Percentiles rank a stretch among this genome's conserved stretches.
Evolutionary conservation across 2,797 vertebrate genomes (phyloP).

Genomic region (Rhinophrynus dorsalis): DNA sequence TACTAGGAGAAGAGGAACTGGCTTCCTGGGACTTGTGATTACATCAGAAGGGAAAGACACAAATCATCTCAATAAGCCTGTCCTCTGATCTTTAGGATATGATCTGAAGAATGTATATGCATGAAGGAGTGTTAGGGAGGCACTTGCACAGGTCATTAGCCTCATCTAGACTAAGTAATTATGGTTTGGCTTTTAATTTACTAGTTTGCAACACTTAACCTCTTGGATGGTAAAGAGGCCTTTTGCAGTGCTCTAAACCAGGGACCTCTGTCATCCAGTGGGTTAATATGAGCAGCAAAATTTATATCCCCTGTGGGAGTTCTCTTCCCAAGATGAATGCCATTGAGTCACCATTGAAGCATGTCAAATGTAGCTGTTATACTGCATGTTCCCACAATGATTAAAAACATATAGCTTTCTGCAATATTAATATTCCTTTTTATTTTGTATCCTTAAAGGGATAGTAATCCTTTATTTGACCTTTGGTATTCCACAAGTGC

Average conservation of each 20-base stretch:
- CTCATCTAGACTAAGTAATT: conserved; percentile 46
- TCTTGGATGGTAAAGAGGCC: too few species aligned
- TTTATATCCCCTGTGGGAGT: conserved; percentile 30
- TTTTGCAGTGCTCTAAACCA: too few species aligned
- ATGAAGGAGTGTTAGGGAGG: background rate
- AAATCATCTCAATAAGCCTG: background rate
- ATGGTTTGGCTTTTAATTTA: conserved; percentile 52
- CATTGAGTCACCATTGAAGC: conserved; percentile 34
- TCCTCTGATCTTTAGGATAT: conserved; percentile 5
- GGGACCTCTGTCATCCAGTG: conserved; percentile 13
- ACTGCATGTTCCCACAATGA: background rate
- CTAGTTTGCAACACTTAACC: too few species aligned
- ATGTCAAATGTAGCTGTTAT: conserved; percentile 24
- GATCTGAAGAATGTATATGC: conserved; percentile 32
- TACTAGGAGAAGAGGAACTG: background rate
- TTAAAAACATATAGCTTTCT: background rate
- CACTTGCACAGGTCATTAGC: conserved; percentile 23
- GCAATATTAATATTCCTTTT: too few species aligned
- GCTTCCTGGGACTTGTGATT: conserved; percentile 1
- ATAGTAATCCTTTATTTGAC: too few species aligned
- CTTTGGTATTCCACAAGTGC: too few species aligned
- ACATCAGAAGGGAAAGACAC: conserved; percentile 18
- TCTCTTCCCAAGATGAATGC: conserved; percentile 33
- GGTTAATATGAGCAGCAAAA: conserved; percentile 44
- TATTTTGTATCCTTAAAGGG: too few species aligned